phyloP scores from a whole-genome alignment of 2,888 invertebrate genomes.

The Minunthozetes semirufus region DNA sequence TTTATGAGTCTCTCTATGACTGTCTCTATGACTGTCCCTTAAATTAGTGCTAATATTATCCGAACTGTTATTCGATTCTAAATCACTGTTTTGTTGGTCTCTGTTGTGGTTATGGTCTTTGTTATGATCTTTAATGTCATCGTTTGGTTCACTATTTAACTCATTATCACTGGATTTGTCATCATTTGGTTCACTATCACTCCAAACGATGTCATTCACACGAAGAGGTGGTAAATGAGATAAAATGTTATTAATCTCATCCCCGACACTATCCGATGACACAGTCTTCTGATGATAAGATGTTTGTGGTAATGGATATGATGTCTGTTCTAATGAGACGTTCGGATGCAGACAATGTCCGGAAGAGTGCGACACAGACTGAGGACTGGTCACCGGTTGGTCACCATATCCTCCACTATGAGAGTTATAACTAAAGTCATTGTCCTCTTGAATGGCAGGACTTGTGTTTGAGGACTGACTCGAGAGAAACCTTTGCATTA shows the following conservation, averaged over 20 bases:
- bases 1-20: too few relatives aligned
- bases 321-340: background rate
- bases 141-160: background rate
- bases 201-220: slow-evolving; percentile 53
- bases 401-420: background rate
- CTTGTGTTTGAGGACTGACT: background rate
- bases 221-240: slow-evolving; percentile 62
- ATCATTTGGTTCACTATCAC: slow-evolving; percentile 41
- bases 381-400: background rate
- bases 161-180: slow-evolving; percentile 29
- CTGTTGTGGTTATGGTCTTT: background rate
- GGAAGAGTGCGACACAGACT: background rate
- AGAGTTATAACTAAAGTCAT: background rate
- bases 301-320: slow-evolving; percentile 13
- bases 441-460: background rate
- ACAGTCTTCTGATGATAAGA: background rate
- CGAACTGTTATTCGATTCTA: background rate
- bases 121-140: background rate
- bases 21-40: too few relatives aligned
- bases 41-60: background rate
- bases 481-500: slow-evolving; percentile 18
- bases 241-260: slow-evolving; percentile 53
- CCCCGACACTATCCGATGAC: slow-evolving; percentile 53
- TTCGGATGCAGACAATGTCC: slow-evolving; percentile 1
- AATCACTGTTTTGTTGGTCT: slow-evolving; percentile 4